Base-by-base conservation (phyloP, 2,888 invertebrate genomes). In the Allacma fusca region DNA sequence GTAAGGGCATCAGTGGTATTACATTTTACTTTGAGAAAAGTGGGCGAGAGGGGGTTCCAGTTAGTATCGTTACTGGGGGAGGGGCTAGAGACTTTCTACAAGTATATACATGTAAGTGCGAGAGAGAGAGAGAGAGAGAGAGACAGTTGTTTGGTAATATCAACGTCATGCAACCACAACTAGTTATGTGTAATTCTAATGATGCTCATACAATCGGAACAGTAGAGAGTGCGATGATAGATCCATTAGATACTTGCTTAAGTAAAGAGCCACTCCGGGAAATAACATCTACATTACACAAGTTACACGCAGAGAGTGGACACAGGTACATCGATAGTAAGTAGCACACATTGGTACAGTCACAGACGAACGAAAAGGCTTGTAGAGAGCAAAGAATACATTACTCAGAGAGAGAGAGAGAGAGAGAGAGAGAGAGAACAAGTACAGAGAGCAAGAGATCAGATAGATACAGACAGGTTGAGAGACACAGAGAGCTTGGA, bases 401-500 rank as follows among this genome's bases (percentile, higher is more conserved):
- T 50, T 50, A 50, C 50, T 50, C 5, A n/a, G 70, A 26, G 57
- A 65, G 50, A 72, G 59, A 77, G 72, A 72, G 23, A 23, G 28
- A 77, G 23, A 71, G 28, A 34, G 28, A 65, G 65, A 43, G 13
- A 19, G 26, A 68, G 24, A 68, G 19, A 50, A 1, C n/a, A 57
- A 19, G 13, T 29, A 57, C 23, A 71, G 76, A 65, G 16, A 72
- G 23, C n/a, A 59, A 64, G 50, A 28, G 34, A 26, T 40, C 23
- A 65, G 16, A 71, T 64, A 71, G 65, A 71, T 0, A 76, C 23
- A 26, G 62, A 76, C 29, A 72, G 50, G 57, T 34, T 43, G 26
- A 34, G 59, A 59, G 34, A 68, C 29, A 72, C 23, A 43, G 71
- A 71, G 67, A 57, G 73, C 64, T 23, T n/a, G n/a, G n/a, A 29